These are phyloP conservation scores for Myrmophylax atrothorax DNA, from an alignment of 2,113 vertebrate genomes.

Conservation along the genomic window DNA sequence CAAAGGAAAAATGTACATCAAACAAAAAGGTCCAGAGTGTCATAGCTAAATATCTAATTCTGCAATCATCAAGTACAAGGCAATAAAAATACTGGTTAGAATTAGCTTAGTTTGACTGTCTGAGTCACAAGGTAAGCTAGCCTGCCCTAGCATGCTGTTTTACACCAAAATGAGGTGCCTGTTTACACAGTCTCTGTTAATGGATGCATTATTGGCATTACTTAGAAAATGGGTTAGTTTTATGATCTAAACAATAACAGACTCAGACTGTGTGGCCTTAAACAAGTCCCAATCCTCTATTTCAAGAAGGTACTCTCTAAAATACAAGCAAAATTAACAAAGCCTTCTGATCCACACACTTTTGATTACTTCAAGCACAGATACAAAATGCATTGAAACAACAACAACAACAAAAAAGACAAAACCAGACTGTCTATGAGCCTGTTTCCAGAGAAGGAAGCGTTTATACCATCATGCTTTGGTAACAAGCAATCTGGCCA, in stretches of 20 bases:
- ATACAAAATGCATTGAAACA: background rate
- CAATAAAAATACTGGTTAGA: background rate
- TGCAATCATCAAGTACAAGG: background rate
- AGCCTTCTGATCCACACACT: background rate
- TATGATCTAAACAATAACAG: background rate
- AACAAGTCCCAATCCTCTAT: background rate
- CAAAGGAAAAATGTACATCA: background rate
- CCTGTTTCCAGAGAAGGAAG: background rate
- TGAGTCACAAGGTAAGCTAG: background rate
- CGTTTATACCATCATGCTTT: accelerated
- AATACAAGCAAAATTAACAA: background rate
- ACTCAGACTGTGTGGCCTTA: background rate
- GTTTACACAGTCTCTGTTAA: background rate
- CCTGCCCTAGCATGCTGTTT: background rate
- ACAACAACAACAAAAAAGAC: background rate
- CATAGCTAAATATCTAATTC: background rate
- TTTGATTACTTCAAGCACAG: background rate
- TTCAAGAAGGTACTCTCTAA: background rate
- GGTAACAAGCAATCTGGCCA: background rate
- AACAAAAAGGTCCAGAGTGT: background rate
- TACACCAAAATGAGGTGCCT: background rate
- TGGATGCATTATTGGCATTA: background rate
- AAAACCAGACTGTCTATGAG: background rate
- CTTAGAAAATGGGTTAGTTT: background rate
- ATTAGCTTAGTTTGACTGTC: background rate